Evolutionary conservation across 2,888 invertebrate genomes (phyloP), one percentile per base, ranked within the genome.

Genomic region (Monopis laevigella): DNA sequence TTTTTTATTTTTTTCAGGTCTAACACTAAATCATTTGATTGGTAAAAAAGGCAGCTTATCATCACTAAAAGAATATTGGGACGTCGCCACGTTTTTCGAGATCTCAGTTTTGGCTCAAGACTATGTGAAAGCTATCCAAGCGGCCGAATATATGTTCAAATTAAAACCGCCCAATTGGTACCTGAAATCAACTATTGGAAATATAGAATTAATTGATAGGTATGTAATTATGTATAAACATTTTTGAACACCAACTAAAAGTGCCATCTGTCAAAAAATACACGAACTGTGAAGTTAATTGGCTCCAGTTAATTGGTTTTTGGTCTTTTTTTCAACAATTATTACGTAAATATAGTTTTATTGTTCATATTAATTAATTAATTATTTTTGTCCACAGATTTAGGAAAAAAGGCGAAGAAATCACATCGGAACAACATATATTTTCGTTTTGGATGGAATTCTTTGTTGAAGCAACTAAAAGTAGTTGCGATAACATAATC

Each of bases 381-480:
- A 17, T 43, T 21, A 26, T 55, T 52, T 32, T 17, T 14, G 8
- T 5, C 5, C 8, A 4, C 43, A 85, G 92, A 48, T 97, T 96
- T 71, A 86, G 95, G 40, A 92, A 90, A 63, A 89, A 88, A 54
- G 84, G 84, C 45, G 92, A 92, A 52, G 92, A 93, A 43, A 80
- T 82, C 7, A 84, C 88, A 1, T 88, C 92, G 0, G 94, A 95
- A 62, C 92, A 94, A 63, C 89, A 93, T 73, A 85, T 95, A 1
- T 98, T 98, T 66, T 86, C 90, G 50, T 98, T 98, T 74, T 98
- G 98, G 98, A 93, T 97, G 87, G 98, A 99, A 59, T 98, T 95
- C 74, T 98, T 99, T 68, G 86, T 94, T 26, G 98, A 97, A 73
- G 97, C 97, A 8, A 94, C 92, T 18, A 92, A 92, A 61, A 83